These are phyloP conservation scores for Ariolimax columbianus DNA, from an alignment of 2,888 invertebrate genomes.

Conservation along the genomic window DNA sequence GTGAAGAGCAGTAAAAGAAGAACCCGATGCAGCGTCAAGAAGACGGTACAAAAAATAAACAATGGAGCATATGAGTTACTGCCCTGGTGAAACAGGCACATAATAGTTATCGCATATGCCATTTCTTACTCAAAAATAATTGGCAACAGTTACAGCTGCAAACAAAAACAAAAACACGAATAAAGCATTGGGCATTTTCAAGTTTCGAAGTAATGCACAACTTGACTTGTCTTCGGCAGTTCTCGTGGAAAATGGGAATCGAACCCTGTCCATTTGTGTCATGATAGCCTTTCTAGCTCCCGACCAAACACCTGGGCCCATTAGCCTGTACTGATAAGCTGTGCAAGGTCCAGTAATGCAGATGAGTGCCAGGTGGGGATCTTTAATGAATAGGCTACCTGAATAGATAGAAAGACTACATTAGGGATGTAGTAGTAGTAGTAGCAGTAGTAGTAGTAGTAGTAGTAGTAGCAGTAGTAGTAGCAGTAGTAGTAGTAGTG, in stretches of 20 bases:
- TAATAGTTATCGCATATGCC: too few relatives aligned
- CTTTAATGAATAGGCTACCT: slow-evolving; percentile 65
- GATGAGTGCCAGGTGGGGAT: slow-evolving; percentile 67
- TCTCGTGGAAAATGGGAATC: slow-evolving; percentile 59
- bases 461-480: too few relatives aligned
- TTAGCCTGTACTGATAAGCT: slow-evolving; percentile 78
- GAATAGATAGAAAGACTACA: too few relatives aligned
- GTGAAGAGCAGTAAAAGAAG: too few relatives aligned
- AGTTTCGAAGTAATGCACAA: not conserved
- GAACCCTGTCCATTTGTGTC: slow-evolving; percentile 71
- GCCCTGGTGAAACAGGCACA: too few relatives aligned
- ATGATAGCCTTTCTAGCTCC: slow-evolving; percentile 79
- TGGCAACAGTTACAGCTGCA: not conserved
- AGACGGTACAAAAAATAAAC: too few relatives aligned
- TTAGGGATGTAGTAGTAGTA: too few relatives aligned
- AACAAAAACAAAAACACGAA: not conserved
- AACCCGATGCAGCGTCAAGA: too few relatives aligned
- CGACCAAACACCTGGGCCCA: slow-evolving; percentile 79
- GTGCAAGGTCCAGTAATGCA: slow-evolving; percentile 75
- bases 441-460: too few relatives aligned
- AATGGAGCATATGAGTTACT: too few relatives aligned
- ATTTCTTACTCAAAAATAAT: too few relatives aligned
- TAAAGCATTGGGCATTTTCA: not conserved
- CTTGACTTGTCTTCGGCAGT: slow-evolving; percentile 28
- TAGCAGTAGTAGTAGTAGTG: too few relatives aligned